phyloP scores from a whole-genome alignment of 2,113 vertebrate species.

The Sminthopsis crassicaudata region DNA sequence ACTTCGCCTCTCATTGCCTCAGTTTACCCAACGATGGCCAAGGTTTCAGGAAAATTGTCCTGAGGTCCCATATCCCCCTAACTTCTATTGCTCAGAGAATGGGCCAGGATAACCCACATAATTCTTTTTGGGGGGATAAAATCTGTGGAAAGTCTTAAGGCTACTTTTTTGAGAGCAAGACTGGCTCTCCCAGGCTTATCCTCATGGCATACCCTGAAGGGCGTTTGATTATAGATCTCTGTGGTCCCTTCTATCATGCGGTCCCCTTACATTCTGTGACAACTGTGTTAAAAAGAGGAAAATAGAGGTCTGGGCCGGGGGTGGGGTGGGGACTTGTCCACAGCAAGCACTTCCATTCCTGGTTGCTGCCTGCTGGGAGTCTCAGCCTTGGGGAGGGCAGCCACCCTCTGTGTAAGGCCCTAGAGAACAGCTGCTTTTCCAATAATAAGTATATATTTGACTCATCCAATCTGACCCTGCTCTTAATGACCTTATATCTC shows the following conservation, averaged over 20 bases:
- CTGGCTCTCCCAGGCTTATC: neutral
- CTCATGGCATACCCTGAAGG: neutral
- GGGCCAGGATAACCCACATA: neutral
- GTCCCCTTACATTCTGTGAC: neutral
- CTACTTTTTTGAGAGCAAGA: neutral
- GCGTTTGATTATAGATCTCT: neutral
- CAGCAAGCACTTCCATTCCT: neutral
- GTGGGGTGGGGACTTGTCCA: neutral
- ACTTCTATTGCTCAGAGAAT: neutral
- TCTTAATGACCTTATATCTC: neutral
- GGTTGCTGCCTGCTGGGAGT: neutral
- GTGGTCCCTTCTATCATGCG: neutral
- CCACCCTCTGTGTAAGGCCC: neutral
- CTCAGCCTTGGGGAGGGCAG: neutral
- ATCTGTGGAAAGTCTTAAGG: neutral
- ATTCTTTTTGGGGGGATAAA: neutral
- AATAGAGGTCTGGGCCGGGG: neutral
- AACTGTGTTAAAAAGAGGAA: neutral
- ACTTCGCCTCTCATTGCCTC: neutral
- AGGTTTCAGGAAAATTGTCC: neutral
- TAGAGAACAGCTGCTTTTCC: neutral
- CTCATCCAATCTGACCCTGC: neutral
- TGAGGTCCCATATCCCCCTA: neutral
- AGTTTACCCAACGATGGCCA: neutral
- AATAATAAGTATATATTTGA: neutral